Percentiles rank a stretch among this genome's conserved stretches.
These are phyloP conservation scores for Panulirus ornatus DNA, from an alignment of 1,140 invertebrate species.

Conservation along the genomic window DNA sequence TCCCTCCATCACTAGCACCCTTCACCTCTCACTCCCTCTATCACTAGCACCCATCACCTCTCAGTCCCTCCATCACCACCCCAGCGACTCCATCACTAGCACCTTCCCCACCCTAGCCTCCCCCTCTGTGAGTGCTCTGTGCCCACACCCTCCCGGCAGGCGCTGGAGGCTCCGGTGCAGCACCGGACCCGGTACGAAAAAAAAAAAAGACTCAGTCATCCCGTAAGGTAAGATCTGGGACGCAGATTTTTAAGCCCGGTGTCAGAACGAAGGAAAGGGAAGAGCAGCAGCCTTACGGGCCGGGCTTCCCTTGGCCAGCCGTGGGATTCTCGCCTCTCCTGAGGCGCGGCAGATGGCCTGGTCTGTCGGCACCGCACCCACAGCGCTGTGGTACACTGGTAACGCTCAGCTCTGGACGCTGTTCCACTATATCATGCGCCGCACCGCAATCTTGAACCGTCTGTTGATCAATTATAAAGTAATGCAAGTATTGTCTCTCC, in stretches of 20 bases:
- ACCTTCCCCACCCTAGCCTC: neutral
- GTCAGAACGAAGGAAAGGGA: constrained; percentile 2
- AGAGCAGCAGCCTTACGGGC: no score
- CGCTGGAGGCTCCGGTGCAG: neutral
- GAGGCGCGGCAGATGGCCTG: no score
- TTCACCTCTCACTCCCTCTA: neutral
- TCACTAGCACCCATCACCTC: constrained; percentile 8
- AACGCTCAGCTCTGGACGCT: no score
- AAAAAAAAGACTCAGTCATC: constrained; percentile 15
- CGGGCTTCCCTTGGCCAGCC: no score
- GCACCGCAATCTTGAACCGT: no score
- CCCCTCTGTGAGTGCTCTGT: neutral
- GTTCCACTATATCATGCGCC: no score
- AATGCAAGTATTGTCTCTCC: no score
- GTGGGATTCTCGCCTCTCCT: no score
- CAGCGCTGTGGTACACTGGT: no score
- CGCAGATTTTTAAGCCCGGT: constrained; percentile 19
- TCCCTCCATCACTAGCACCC: neutral
- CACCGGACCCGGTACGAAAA: neutral
- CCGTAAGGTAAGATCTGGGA: constrained; percentile 21
- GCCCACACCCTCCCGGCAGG: neutral
- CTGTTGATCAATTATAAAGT: no score
- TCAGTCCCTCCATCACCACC: constrained; percentile 10
- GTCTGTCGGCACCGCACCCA: no score
- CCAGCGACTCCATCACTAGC: neutral